Evolutionary conservation across 64 coral and sea anemone species (phyloP).

Genomic region (Montipora cactus): DNA sequence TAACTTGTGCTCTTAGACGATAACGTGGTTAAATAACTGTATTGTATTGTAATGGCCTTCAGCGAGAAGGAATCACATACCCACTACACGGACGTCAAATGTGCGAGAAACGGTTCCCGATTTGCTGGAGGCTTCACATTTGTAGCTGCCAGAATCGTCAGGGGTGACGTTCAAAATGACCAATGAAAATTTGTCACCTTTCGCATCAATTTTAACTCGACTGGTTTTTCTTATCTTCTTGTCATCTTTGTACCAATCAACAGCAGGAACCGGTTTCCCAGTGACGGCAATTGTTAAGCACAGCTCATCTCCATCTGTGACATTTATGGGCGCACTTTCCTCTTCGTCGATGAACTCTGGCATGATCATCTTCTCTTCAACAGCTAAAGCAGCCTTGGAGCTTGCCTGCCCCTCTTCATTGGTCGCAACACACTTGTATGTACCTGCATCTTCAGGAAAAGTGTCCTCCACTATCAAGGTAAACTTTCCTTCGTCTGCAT

Average conservation of each 20-base stretch:
- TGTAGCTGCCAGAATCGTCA: conserved; percentile 79
- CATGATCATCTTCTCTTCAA: conserved; percentile 74
- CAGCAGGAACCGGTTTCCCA: conserved; percentile 68
- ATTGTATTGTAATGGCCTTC: too few species aligned
- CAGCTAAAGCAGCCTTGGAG: conserved; percentile 74
- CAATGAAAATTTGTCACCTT: conserved; percentile 55
- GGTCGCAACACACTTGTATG: conserved; percentile 82
- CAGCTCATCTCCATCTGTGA: conserved; percentile 77
- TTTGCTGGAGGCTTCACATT: conserved; percentile 67
- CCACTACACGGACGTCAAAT: conserved; percentile 76
- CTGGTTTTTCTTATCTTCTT: conserved; percentile 70
- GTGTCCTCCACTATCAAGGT: conserved; percentile 84
- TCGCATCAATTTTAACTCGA: conserved; percentile 51
- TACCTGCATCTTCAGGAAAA: conserved; percentile 69
- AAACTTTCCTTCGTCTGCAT: conserved; percentile 62
- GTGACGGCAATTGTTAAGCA: conserved; percentile 60
- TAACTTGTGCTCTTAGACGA: too few species aligned
- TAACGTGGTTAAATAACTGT: too few species aligned
- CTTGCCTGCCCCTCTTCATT: conserved; percentile 69
- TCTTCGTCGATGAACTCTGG: conserved; percentile 72
- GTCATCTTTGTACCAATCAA: conserved; percentile 79
- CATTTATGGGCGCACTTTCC: conserved; percentile 40
- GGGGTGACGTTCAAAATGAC: conserved; percentile 53
- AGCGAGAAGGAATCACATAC: background rate
- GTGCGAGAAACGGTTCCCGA: conserved; percentile 46